Evolutionary conservation across 2,113 vertebrate species (phyloP).

Genomic region (Seriola dumerili): DNA sequence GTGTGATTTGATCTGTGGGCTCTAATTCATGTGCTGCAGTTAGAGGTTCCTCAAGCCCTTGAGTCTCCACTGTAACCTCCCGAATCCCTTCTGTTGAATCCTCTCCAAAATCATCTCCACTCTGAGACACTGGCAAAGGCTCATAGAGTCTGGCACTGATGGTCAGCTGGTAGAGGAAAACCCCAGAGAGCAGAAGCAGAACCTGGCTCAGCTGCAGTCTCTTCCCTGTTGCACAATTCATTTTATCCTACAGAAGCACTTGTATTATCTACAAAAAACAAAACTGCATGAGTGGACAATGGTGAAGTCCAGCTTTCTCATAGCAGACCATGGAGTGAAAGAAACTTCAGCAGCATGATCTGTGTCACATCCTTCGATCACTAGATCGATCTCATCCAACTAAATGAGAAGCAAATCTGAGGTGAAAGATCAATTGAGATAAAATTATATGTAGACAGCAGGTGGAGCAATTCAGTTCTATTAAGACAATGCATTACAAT

Average conservation of each 20-base stretch:
- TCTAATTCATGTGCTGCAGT: slow-evolving; percentile 45
- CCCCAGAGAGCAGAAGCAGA: slow-evolving; percentile 86
- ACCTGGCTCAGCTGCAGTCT: slow-evolving; percentile 86
- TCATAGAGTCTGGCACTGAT: slow-evolving; percentile 81
- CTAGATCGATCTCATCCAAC: slow-evolving; percentile 25
- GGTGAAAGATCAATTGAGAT: neutral
- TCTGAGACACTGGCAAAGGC: slow-evolving; percentile 76
- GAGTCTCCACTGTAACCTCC: slow-evolving; percentile 52
- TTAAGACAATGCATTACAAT: neutral
- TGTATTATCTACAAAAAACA: slow-evolving; percentile 2
- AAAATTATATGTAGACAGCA: slow-evolving; percentile 31
- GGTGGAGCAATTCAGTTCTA: neutral
- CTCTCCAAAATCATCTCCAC: slow-evolving; percentile 63
- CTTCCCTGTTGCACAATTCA: slow-evolving; percentile 86
- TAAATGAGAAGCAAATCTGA: slow-evolving; percentile 24
- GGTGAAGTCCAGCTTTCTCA: slow-evolving; percentile 53
- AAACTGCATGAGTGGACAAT: slow-evolving; percentile 58
- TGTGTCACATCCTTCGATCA: slow-evolving; percentile 74
- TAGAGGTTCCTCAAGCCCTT: slow-evolving; percentile 35
- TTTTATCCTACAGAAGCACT: slow-evolving; percentile 61
- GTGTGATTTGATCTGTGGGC: slow-evolving; percentile 63
- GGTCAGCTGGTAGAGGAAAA: slow-evolving; percentile 89
- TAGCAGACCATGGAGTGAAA: slow-evolving; percentile 56
- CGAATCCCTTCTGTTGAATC: slow-evolving; percentile 69
- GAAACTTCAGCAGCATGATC: slow-evolving; percentile 36